Evolutionary conservation across 1,140 invertebrate species (phyloP).

Genomic region (Drosophila sechellia): DNA sequence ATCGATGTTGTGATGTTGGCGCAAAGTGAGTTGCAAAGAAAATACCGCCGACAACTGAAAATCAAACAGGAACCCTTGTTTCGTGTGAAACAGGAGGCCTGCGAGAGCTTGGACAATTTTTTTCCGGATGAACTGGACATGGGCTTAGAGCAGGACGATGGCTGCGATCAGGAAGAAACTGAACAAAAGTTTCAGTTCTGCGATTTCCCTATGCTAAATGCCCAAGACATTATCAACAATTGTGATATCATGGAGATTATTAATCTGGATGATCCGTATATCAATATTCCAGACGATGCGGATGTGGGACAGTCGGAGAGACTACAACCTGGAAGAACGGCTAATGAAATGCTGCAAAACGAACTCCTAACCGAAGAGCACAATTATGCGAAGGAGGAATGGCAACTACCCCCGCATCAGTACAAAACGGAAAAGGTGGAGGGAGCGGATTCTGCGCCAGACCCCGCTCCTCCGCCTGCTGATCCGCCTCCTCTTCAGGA

Average conservation of each 20-base stretch:
- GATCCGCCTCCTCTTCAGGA: not conserved
- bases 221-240: constrained; percentile 82
- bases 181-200: constrained; percentile 81
- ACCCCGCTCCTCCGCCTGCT: not conserved
- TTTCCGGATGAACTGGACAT: constrained; percentile 77
- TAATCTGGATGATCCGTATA: constrained; percentile 80
- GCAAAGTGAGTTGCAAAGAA: constrained; percentile 72
- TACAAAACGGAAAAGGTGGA: constrained; percentile 80
- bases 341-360: constrained; percentile 66
- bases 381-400: constrained; percentile 80
- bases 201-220: constrained; percentile 77
- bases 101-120: constrained; percentile 71
- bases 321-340: constrained; percentile 11
- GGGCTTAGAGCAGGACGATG: constrained; percentile 65
- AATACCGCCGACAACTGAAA: constrained; percentile 73
- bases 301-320: constrained; percentile 51
- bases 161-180: constrained; percentile 61
- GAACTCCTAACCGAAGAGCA: constrained; percentile 78
- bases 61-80: constrained; percentile 81
- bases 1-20: constrained; percentile 76
- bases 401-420: constrained; percentile 52
- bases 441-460: constrained; percentile 18
- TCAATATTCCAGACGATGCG: constrained; percentile 78
- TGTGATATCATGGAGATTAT: constrained; percentile 84
- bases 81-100: constrained; percentile 76